Base-by-base conservation (phyloP, 2,113 vertebrate genomes). In the Perognathus longimembris region DNA sequence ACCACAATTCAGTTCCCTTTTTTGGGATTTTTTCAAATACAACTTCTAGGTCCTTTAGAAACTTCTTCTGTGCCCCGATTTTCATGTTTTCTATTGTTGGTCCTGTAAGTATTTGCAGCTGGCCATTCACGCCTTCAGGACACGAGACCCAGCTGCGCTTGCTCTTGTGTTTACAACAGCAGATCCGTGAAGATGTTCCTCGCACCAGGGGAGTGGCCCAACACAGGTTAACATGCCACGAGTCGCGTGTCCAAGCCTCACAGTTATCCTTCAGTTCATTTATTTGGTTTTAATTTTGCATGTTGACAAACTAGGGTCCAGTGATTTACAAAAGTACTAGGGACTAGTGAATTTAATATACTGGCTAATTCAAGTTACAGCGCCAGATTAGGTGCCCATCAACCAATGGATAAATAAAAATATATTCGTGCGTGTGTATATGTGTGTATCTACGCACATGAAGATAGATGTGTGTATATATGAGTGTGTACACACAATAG, bases 51-150 rank as follows among this genome's bases (percentile, higher is more conserved):
- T 17, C 11, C 70, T 85, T 78, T 20, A 22, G 5, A 79, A 70
- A n/a, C 38, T 77, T 70, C 66, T 91, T 90, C 88, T 90, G 15
- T 81, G 7, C 9, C 59, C 59, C 54, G 74, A 28, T 69, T 42
- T 93, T 57, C 21, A 74, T 67, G 5, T 74, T 59, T 93, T 9
- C 20, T 50, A 79, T 20, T 9, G 18, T 59, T 92, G n/a, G 7
- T 28, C 69, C 80, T 76, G 70, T 28, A 76, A 42, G n/a, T 76
- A 66, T 73, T 93, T 87, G 73, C 42, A 83, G n/a, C 45, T 6
- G 45, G 1, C 36, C 22, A 32, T 17, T n/a, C 38, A 69, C 64
- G 32, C 9, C 10, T 50, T 54, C 0, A 1, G 11, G 18, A 18
- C 40, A 20, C 36, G 20, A 21, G 73, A 9, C 18, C 0, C 1